Evolutionary conservation across 2,888 invertebrate genomes (phyloP), one percentile per base, ranked within the genome.

Genomic region (Spialia ferax): DNA sequence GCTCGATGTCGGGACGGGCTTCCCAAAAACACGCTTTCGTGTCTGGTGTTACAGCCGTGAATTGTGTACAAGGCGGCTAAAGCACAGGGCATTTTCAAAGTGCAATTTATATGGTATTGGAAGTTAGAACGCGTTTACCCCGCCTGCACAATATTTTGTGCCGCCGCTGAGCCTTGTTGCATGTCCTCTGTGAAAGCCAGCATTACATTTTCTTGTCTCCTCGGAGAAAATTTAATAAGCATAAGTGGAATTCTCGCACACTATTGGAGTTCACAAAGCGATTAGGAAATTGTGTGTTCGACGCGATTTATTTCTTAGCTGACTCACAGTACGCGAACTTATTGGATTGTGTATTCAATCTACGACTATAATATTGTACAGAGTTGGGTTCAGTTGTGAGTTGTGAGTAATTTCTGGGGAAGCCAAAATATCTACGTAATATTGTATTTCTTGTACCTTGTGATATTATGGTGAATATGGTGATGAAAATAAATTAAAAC

Each of bases 51-150:
- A 91, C 80, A 84, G 91, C 82, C 78, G 83, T 77, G 77, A 88
- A 85, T 90, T 81, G 86, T 81, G 75, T 85, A 84, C 83, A 82
- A 78, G 42, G 77, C 74, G 80, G 32, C 79, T 88, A 81, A 86
- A 84, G 81, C 86, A 87, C 86, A 80, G 84, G 85, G 79, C 84
- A 88, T 93, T 91, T 93, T 89, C 88, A 89, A 89, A 91, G 89
- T 92, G 93, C 93, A 93, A 93, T 93, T 93, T 93, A 93, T 93
- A 89, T 91, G 91, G 91, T 93, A 92, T 93, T 91, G 92, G 89
- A 91, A 89, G 88, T 88, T 88, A 86, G 86, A 89, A 84, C 87
- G 75, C 75, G 86, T 86, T 89, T 87, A 87, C 86, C 78, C 83
- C 74, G 78, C 80, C 81, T 83, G 86, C 83, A 87, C 87, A 86